Base-by-base conservation (phyloP, 1,140 invertebrate genomes). In the Lordiphosa mommai region DNA sequence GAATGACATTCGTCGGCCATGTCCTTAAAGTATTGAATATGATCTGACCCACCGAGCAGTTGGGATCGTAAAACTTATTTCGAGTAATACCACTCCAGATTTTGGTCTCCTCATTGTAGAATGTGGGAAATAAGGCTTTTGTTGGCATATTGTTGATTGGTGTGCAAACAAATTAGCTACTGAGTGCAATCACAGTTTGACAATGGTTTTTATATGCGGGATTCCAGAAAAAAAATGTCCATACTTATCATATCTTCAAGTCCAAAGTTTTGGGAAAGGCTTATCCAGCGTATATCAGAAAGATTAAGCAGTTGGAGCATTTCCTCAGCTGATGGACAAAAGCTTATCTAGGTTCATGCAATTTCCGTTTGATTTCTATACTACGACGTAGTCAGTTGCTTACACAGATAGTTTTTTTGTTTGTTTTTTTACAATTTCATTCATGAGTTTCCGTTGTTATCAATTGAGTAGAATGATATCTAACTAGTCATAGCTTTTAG, bases 41-140 rank as follows among this genome's bases (percentile, higher is more conserved):
- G 1, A 79, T 33, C 30, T 57, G 51, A 0, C 73, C 73, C 0
- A 23, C 23, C 0, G 68, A 72, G 14, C 58, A 33, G 9, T 79
- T 40, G n/a, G 10, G 51, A 29, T 57, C 53, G 12, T 46, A 77
- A 1, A 57, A 6, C 1, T 48, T 57, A 23, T 33, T 14, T 13
- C 53, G 34, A 3, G n/a, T 29, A 2, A 20, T n/a, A 0, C 73
- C 73, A 12, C 68, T 77, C 73, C 73, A 77, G 32, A 79, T 72
- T 34, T 61, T 68, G 0, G 68, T 61, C 37, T 79, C 58, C 34
- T 61, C 40, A 30, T 77, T 50, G 48, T 57, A 77, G 38, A 57
- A 44, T 29, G 72, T 76, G 12, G 72, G 72, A 16, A 50, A 76
- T 9, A 76, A 23, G n/a, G 51, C 66, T 50, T 56, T 66, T n/a